Conservation (phyloP, 92 coral and sea anemone species). For the Porites divaricata region DNA sequence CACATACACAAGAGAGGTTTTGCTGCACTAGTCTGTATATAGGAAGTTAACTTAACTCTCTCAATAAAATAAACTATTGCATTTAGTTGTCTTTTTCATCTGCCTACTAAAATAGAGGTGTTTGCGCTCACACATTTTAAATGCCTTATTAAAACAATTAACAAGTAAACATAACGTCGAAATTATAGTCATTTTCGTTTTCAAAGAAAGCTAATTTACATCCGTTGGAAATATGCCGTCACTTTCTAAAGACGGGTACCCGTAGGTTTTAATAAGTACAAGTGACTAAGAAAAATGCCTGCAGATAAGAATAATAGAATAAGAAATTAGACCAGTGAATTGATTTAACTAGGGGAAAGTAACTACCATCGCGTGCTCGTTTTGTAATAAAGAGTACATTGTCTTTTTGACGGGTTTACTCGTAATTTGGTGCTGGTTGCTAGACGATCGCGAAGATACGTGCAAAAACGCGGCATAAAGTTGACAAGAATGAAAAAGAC, state of each 20-base stretch:
- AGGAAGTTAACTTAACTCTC: background rate
- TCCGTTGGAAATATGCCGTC: background rate
- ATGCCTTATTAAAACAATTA: conserved; percentile 44
- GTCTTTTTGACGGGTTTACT: background rate
- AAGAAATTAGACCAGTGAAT: too few species aligned
- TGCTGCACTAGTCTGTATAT: too few species aligned
- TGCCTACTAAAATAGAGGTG: background rate
- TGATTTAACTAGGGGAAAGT: too few species aligned
- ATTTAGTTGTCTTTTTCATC: background rate
- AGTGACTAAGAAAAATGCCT: background rate
- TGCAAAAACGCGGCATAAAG: conserved; percentile 33
- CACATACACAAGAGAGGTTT: too few species aligned
- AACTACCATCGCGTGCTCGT: too few species aligned
- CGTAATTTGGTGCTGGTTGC: conserved; percentile 22
- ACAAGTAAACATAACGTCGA: conserved; percentile 29
- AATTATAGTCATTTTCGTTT: conserved; percentile 13
- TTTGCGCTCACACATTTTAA: conserved; percentile 4
- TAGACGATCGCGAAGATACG: conserved; percentile 11
- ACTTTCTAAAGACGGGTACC: background rate
- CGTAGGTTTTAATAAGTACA: background rate
- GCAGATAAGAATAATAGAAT: background rate
- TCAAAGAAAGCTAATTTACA: conserved; percentile 27
- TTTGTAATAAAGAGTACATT: conserved; percentile 4
- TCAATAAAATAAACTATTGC: background rate
- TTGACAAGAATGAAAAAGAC: conserved; percentile 11